Evolutionary conservation across 2,113 vertebrate species (phyloP), one percentile per base, ranked within the genome.

Genomic region (Ceratotherium simum): DNA sequence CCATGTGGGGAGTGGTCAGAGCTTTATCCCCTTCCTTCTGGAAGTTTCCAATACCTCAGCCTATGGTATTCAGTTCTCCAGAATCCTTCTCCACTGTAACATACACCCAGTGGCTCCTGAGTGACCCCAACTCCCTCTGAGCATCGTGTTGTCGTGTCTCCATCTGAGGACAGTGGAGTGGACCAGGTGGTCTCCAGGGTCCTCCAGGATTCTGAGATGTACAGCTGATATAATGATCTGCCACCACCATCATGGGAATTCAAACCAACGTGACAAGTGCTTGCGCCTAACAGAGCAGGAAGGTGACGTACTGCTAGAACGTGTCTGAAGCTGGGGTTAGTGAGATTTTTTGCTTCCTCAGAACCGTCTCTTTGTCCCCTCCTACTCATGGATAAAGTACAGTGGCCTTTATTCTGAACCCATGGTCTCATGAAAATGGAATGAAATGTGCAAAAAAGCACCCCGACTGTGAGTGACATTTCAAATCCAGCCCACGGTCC

Each of bases 401-500:
- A 10, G 0, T 10, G 31, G 0, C 8, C 80, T 10, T 29, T 14
- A 6, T 10, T 29, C 18, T 27, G n/a, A 25, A 18, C 12, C 27
- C 23, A 8, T 1, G 2, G 25, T 51, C 2, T 20, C 6, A 1
- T 4, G n/a, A 48, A 4, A 58, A 48, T 6, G 27, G 62, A 10
- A 31, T 2, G 36, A 12, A 29, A n/a, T 3, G 8, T 10, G 33
- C n/a, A 39, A n/a, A n/a, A 81, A 13, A n/a, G 16, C 6, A 8
- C 7, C 56, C 46, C 23, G 20, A 39, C 0, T 9, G 18, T 7
- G 6, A 20, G 33, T 0, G 6, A 17, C 29, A 0, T 18, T 0
- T 2, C 39, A 1, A 1, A 21, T 29, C 42, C 2, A n/a, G 21
- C 14, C 60, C 8, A 3, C 0, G 0, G 14, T 29, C 25, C 33